Evolutionary conservation across 2,888 invertebrate species (phyloP).

Genomic region (Malthinus flaveolus): DNA sequence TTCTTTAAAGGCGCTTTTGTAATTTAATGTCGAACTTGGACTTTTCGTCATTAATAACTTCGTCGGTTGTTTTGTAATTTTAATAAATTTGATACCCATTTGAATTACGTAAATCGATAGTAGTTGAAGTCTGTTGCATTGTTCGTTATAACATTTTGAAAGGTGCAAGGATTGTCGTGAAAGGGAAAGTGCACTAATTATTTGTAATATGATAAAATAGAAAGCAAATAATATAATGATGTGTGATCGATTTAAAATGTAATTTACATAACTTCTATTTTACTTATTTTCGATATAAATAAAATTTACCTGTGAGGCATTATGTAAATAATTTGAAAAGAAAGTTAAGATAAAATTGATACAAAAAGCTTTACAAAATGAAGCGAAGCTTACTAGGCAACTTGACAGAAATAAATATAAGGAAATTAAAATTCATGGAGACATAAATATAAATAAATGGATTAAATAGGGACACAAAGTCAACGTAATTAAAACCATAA

Average conservation of each 20-base stretch:
- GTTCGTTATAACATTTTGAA: conserved; percentile 10
- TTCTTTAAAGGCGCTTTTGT: background rate
- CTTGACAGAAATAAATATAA: conserved; percentile 36
- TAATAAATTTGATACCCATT: background rate
- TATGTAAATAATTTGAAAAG: conserved; percentile 3
- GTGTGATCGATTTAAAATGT: no score
- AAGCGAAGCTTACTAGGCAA: conserved; percentile 11
- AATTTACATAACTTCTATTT: background rate
- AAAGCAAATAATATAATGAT: conserved; percentile 22
- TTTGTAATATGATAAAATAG: conserved; percentile 32
- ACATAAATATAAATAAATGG: conserved; percentile 46
- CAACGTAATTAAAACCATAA: conserved; percentile 44
- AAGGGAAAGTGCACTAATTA: conserved; percentile 36
- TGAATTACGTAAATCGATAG: background rate
- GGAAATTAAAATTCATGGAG: conserved; percentile 44
- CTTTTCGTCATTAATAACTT: background rate
- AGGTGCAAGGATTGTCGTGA: conserved; percentile 17
- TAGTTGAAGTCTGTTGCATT: conserved; percentile 13
- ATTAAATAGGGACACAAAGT: conserved; percentile 40
- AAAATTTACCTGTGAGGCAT: background rate
- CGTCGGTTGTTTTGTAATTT: background rate
- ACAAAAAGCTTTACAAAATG: conserved; percentile 12
- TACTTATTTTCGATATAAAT: background rate
- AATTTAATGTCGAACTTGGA: conserved; percentile 1
- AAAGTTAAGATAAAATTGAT: conserved; percentile 9